phyloP scores from a whole-genome alignment of 2,888 invertebrate species.

The Agriopis marginaria region DNA sequence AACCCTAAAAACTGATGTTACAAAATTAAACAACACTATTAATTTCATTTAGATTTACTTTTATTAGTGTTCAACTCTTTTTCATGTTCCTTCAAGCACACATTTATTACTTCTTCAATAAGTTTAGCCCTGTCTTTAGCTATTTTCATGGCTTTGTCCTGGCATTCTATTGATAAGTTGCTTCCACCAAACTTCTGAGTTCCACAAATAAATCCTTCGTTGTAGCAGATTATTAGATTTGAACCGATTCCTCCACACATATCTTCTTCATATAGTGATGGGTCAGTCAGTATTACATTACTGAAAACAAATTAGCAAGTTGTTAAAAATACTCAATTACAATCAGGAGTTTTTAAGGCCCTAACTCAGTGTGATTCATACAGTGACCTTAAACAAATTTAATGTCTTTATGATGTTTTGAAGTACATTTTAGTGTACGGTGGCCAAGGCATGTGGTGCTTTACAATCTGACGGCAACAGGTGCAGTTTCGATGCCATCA shows the following conservation, averaged over 20 bases:
- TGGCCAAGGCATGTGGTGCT: too few relatives aligned
- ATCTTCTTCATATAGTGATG: slow-evolving; percentile 93
- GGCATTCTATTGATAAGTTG: slow-evolving; percentile 85
- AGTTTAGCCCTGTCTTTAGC: slow-evolving; percentile 86
- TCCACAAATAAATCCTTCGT: slow-evolving; percentile 88
- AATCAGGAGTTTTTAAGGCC: not conserved
- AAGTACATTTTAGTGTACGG: too few relatives aligned
- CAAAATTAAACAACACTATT: not conserved
- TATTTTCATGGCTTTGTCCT: slow-evolving; percentile 86
- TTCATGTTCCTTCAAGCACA: slow-evolving; percentile 66
- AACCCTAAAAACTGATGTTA: not conserved
- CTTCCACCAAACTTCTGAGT: slow-evolving; percentile 92
- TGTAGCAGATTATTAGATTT: slow-evolving; percentile 89
- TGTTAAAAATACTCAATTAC: not conserved
- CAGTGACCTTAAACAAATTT: not conserved
- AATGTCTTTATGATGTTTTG: not conserved
- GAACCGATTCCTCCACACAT: slow-evolving; percentile 88
- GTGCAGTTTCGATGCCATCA: too few relatives aligned
- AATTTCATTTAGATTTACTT: not conserved
- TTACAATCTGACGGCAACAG: too few relatives aligned
- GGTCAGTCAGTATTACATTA: slow-evolving; percentile 90
- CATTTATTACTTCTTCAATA: slow-evolving; percentile 75
- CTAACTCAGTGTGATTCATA: too few relatives aligned
- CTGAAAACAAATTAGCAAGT: slow-evolving; percentile 74
- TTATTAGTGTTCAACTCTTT: slow-evolving; percentile 31